Evolutionary conservation across 1,140 invertebrate species (phyloP), one percentile per base, ranked within the genome.

Genomic region (Geopemphigus sp.): DNA sequence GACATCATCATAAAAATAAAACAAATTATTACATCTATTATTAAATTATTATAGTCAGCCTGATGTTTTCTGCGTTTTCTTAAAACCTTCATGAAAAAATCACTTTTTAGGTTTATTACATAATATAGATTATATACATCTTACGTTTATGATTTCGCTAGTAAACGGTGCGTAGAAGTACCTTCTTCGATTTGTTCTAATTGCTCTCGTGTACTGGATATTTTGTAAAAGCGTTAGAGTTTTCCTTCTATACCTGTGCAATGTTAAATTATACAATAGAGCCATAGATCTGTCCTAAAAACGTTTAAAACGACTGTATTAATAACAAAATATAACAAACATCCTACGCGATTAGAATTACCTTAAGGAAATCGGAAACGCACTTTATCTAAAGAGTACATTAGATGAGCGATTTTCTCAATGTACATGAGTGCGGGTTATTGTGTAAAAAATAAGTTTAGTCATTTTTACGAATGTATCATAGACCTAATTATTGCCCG

Each of bases 101-200:
- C 8, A 39, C 8, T 39, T 39, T 39, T 39, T 39, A 4, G 3
- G 32, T 50, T 50, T 50, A 14, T 11, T 50, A 50, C n/a, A n/a
- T n/a, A 39, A 50, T 8, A 50, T 50, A 50, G 8, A 50, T 50
- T 50, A 1, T 8, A 50, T 50, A 26, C 17, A 11, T 53, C 17
- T 72, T 54, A 72, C 68, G 11, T 72, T 11, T 0, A 63, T 12
- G 0, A 11, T 24, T 29, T 50, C 26, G 1, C 10, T 26, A 10
- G 45, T 61, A 47, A 78, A 50, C 3, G 74, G 74, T 19, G 24
- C 5, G 5, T 78, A 78, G 0, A 63, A 12, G 17, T 26, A 47
- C 19, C 73, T 78, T 50, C 12, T 26, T 47, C 74, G 74, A 19
- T 32, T 29, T 24, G 26, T 78, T 50, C 74, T 57, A 5, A 50